A percentile compares a stretch with the other conserved stretches of the same genome.
These are phyloP conservation scores for Gallinago undulata DNA, from an alignment of 2,113 vertebrate species.

Conservation along the genomic window DNA sequence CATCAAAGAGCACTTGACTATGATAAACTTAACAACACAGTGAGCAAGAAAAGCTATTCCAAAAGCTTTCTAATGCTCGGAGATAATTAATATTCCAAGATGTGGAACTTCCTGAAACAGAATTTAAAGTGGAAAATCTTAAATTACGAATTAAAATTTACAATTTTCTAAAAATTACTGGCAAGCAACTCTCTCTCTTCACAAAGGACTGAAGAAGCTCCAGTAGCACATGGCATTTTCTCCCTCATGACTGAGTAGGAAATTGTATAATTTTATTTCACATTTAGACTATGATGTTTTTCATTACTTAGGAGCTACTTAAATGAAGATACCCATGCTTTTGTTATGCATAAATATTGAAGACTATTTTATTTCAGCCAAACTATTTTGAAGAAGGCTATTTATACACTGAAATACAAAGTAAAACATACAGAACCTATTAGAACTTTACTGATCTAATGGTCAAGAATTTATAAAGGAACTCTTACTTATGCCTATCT, in stretches of 20 bases:
- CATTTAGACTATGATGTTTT: neutral
- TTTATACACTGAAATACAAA: neutral
- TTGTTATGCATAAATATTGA: neutral
- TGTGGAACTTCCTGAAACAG: neutral
- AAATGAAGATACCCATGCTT: neutral
- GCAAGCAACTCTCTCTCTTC: neutral
- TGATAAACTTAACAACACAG: neutral
- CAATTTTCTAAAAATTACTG: neutral
- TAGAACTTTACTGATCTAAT: neutral
- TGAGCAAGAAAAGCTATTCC: neutral
- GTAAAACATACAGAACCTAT: neutral
- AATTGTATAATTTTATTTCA: neutral
- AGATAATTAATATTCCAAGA: neutral
- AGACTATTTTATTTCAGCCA: neutral
- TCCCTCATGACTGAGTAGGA: neutral
- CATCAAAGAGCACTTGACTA: neutral
- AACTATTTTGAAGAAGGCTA: neutral
- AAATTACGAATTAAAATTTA: neutral
- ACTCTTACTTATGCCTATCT: neutral
- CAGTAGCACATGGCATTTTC: neutral
- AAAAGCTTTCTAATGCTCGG: neutral
- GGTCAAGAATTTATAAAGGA: neutral
- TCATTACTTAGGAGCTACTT: neutral
- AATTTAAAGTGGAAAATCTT: neutral
- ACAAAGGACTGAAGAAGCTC: neutral